These are phyloP conservation scores for Caenorhabditis afra DNA, from an alignment of 2,888 invertebrate species.

Conservation along the genomic window DNA sequence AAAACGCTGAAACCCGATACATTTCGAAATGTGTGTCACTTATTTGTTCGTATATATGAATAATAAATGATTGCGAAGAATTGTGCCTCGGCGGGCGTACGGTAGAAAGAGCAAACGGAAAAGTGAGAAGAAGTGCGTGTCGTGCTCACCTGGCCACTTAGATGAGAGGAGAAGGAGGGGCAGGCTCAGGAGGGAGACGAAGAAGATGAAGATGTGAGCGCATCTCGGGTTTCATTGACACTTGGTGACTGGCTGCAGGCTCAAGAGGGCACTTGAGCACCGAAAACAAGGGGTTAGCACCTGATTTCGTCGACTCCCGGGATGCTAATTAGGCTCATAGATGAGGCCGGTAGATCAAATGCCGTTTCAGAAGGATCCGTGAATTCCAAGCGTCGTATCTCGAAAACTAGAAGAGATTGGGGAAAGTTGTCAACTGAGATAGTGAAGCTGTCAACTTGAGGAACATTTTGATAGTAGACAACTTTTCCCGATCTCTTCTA, in stretches of 20 bases:
- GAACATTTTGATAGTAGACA: no score
- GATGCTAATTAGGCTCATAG: no score
- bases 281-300: neutral
- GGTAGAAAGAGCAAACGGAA: slow-evolving; percentile 42
- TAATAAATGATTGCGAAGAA: neutral
- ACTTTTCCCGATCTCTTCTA: no score
- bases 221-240: neutral
- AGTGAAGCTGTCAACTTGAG: no score
- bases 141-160: slow-evolving; percentile 34
- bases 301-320: no score
- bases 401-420: no score
- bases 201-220: neutral
- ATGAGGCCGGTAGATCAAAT: no score
- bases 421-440: no score
- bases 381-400: no score
- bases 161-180: neutral
- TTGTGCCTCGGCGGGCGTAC: slow-evolving; percentile 2
- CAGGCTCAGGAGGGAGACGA: no score
- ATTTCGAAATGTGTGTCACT: neutral
- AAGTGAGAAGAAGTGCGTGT: slow-evolving; percentile 55
- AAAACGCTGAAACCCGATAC: neutral
- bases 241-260: neutral
- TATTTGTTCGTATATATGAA: slow-evolving; percentile 32
- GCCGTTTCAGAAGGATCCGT: no score
- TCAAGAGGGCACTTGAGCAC: neutral